A percentile compares a stretch with the other conserved stretches of the same genome.
Conservation (phyloP, 1,140 invertebrate genomes). For the Drosophila tristis region DNA sequence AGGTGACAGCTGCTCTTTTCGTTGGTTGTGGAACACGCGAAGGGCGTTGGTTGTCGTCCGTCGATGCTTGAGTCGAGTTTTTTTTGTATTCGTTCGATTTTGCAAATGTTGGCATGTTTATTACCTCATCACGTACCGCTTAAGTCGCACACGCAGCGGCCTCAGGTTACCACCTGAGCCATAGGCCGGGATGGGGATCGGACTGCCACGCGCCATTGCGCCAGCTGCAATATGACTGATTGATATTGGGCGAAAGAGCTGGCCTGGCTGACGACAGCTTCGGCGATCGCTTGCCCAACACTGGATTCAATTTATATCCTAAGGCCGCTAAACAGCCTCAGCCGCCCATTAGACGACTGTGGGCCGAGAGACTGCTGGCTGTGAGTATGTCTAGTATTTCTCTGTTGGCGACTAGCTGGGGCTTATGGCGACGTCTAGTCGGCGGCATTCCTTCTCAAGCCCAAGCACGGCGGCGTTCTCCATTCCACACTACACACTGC, state of each 20-base stretch:
- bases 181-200: background rate
- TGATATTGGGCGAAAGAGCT: constrained; percentile 71
- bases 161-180: constrained; percentile 65
- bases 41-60: constrained; percentile 30
- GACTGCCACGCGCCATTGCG: constrained; percentile 39
- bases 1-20: constrained; percentile 63
- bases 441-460: constrained; percentile 68
- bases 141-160: constrained; percentile 52
- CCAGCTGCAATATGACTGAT: constrained; percentile 64
- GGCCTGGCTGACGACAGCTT: constrained; percentile 18
- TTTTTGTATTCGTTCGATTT: constrained; percentile 1
- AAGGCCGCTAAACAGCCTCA: constrained; percentile 47
- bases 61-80: constrained; percentile 24
- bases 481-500: constrained; percentile 18
- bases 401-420: constrained; percentile 18
- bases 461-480: constrained; percentile 45
- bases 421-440: constrained; percentile 70
- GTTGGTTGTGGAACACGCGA: constrained; percentile 9
- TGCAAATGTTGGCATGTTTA: constrained; percentile 63
- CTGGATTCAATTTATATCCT: constrained; percentile 32
- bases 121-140: constrained; percentile 75
- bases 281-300: constrained; percentile 13
- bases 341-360: constrained; percentile 46
- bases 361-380: constrained; percentile 10
- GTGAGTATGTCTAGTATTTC: constrained; percentile 36